Evolutionary conservation across 2,888 invertebrate species (phyloP).

Genomic region (Heteropelma amictum): DNA sequence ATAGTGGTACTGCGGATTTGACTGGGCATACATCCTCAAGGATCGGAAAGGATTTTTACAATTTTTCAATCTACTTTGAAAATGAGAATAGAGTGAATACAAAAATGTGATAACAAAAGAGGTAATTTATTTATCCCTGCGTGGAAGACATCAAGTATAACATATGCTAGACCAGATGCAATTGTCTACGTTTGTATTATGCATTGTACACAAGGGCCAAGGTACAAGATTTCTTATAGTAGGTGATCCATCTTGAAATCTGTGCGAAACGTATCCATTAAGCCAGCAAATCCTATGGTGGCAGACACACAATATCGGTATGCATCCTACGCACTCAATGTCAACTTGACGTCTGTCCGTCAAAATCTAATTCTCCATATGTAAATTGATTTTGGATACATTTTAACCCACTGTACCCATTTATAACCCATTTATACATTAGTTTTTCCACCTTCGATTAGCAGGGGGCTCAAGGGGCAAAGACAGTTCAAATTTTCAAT

Average conservation of each 20-base stretch:
- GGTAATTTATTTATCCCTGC: background rate
- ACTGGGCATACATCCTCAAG: too few relatives aligned
- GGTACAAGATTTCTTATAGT: background rate
- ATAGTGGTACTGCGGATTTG: too few relatives aligned
- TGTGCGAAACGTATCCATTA: slow-evolving; percentile 34
- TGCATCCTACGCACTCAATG: background rate
- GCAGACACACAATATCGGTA: background rate
- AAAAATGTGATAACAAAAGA: background rate
- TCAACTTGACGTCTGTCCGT: too few relatives aligned
- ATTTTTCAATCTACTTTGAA: background rate
- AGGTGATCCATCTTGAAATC: slow-evolving; percentile 34
- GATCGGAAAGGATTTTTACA: slow-evolving; percentile 4
- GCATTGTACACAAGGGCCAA: too few relatives aligned
- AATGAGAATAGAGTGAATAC: background rate
- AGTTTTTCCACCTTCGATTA: too few relatives aligned
- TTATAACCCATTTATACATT: too few relatives aligned
- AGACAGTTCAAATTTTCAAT: too few relatives aligned
- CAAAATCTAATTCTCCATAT: too few relatives aligned
- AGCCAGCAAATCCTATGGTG: slow-evolving; percentile 28
- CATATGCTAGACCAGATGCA: background rate
- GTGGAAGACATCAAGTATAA: background rate
- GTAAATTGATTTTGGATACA: too few relatives aligned
- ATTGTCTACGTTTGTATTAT: background rate
- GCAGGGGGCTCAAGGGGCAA: too few relatives aligned
- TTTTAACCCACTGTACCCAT: too few relatives aligned